A percentile compares a stretch with the other conserved stretches of the same genome.
These are phyloP conservation scores for Lepidurus arcticus DNA, from an alignment of 1,140 invertebrate species.

Conservation along the genomic window DNA sequence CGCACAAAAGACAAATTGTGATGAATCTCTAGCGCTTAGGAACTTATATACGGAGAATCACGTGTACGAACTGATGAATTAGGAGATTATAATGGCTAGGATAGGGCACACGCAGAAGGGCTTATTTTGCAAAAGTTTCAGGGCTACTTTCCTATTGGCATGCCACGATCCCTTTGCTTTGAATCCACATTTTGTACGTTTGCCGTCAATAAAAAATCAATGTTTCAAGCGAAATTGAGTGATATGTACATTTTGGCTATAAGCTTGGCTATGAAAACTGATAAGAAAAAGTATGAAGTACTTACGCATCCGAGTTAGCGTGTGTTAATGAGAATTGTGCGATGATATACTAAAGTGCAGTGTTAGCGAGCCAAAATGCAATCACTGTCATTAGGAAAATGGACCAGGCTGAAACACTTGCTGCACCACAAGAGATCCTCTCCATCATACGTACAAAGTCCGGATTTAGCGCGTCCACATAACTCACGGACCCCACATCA, in stretches of 20 bases:
- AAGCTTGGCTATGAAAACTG: not conserved
- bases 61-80: no score
- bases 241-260: not conserved
- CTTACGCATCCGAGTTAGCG: not conserved
- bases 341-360: not conserved
- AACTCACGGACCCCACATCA: constrained; percentile 31
- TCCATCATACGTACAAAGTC: constrained; percentile 35
- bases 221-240: not conserved
- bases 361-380: constrained; percentile 9
- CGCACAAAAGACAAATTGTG: constrained; percentile 8
- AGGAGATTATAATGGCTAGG: not conserved
- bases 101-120: not conserved
- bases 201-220: not conserved
- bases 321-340: not conserved
- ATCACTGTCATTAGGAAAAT: not conserved
- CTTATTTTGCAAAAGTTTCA: not conserved
- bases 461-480: constrained; percentile 27
- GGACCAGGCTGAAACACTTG: not conserved
- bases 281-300: not conserved
- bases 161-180: not conserved
- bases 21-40: constrained; percentile 1
- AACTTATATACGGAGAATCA: not conserved
- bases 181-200: constrained; percentile 10
- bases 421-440: constrained; percentile 27
- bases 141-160: constrained; percentile 21